These are phyloP conservation scores for Cheilosia soror DNA, from an alignment of 2,888 invertebrate genomes.

Conservation along the genomic window DNA sequence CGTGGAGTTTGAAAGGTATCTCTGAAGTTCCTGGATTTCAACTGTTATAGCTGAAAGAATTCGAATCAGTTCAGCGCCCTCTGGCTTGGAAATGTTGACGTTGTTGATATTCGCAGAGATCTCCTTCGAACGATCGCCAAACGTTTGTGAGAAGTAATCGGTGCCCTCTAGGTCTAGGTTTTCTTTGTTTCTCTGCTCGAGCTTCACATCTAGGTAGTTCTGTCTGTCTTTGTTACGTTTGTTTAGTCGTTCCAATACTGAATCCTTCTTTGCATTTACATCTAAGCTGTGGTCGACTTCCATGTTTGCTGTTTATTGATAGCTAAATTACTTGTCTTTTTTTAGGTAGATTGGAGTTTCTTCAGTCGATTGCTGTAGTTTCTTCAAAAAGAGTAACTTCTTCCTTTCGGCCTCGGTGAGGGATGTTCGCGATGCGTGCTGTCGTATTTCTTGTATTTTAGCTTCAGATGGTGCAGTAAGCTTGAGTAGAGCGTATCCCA, in stretches of 20 bases:
- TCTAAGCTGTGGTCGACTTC: slow-evolving; percentile 61
- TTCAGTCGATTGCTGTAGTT: slow-evolving; percentile 78
- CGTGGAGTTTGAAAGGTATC: slow-evolving; percentile 91
- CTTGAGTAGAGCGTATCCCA: slow-evolving; percentile 87
- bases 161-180: slow-evolving; percentile 82
- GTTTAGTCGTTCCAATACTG: slow-evolving; percentile 81
- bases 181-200: slow-evolving; percentile 81
- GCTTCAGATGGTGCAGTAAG: slow-evolving; percentile 85
- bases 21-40: slow-evolving; percentile 90
- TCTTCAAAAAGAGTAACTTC: slow-evolving; percentile 80
- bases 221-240: slow-evolving; percentile 83
- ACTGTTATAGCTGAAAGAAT: slow-evolving; percentile 89
- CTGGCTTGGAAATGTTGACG: slow-evolving; percentile 81
- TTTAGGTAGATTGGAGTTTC: slow-evolving; percentile 78
- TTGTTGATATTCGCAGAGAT: slow-evolving; percentile 87
- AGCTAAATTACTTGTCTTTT: slow-evolving; percentile 48
- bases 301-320: slow-evolving; percentile 24
- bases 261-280: slow-evolving; percentile 79
- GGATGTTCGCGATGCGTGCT: slow-evolving; percentile 68
- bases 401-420: slow-evolving; percentile 78
- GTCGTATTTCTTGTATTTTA: slow-evolving; percentile 80
- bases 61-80: slow-evolving; percentile 84
- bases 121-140: slow-evolving; percentile 87
- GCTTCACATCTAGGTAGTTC: slow-evolving; percentile 81
- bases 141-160: slow-evolving; percentile 89